phyloP scores from a whole-genome alignment of 2,113 vertebrate genomes.

The Nycticorax nycticorax region DNA sequence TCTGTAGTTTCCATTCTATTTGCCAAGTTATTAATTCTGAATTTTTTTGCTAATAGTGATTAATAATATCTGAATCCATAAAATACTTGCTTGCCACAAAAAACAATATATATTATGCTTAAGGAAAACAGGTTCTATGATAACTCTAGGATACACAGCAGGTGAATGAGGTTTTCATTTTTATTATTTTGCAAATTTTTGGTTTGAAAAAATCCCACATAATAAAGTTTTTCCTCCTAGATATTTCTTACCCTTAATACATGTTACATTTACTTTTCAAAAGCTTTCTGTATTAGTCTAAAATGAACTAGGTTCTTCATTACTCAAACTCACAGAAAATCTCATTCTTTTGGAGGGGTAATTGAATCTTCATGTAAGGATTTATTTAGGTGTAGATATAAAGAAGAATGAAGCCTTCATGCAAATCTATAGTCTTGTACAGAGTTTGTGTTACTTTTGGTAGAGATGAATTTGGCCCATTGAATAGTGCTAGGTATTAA shows the following conservation, averaged over 20 bases:
- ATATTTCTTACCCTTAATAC: not conserved
- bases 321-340: not conserved
- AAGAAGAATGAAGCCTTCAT: not conserved
- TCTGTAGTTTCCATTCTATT: not conserved
- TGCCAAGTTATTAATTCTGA: not conserved
- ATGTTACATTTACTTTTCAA: not conserved
- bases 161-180: not conserved
- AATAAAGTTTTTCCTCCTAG: not conserved
- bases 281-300: not conserved
- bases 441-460: not conserved
- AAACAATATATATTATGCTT: not conserved
- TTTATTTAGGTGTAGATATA: not conserved
- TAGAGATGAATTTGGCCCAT: not conserved
- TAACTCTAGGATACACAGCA: not conserved
- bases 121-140: not conserved
- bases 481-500: not conserved
- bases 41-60: not conserved
- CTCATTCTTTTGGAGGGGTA: not conserved
- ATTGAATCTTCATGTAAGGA: not conserved
- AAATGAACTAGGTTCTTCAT: not conserved
- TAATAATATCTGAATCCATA: not conserved
- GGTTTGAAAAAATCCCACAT: accelerated
- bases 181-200: not conserved
- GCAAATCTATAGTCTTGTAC: not conserved
- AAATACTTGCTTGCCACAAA: not conserved